Evolutionary conservation across 2,113 vertebrate genomes (phyloP), one percentile per base, ranked within the genome.

Genomic region (Calyptommatus sinebrachiatus): DNA sequence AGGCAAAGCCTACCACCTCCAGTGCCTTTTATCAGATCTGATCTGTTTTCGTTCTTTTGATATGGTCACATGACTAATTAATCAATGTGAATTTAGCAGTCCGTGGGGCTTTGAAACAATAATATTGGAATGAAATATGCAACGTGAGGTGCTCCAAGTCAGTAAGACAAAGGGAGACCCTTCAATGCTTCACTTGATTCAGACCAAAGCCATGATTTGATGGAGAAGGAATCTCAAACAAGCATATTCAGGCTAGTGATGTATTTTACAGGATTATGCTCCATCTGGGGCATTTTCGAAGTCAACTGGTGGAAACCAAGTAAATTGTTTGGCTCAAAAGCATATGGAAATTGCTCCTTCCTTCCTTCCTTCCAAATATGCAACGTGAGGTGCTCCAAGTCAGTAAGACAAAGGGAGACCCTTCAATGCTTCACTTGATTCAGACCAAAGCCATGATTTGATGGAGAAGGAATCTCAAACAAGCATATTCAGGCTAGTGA

Each of bases 301-400:
- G 65, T 80, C 73, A 73, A 35, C 60, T 67, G 60, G 53, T 73
- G 62, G 20, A 29, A 63, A 29, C 73, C 48, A 53, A 71, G 29
- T 45, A 29, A 46, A 20, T 71, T 72, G 68, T 77, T 22, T 66
- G 21, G 48, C 45, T 62, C 65, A 83, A 78, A 61, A 70, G 62
- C 75, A 74, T 24, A 10, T 2, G 29, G 63, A 63, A n/a, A n/a
- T 5, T 41, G 35, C 26, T 18, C 18, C 16, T 16, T 57, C 18
- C 18, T 18, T 57, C 18, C 16, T 50, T 50, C 14, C 14, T 50
- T 48, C n/a, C n/a, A 24, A 21, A 24, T 65, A 28, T 16, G 61
- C 53, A 57, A 50, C 2, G 50, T 8, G 50, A 50, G 9, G 14
- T 9, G 8, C 8, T 50, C 9, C 9, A 50, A 2, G 14, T 50